Conservation (phyloP, 2,113 vertebrate genomes). For the Ochotona princeps region DNA sequence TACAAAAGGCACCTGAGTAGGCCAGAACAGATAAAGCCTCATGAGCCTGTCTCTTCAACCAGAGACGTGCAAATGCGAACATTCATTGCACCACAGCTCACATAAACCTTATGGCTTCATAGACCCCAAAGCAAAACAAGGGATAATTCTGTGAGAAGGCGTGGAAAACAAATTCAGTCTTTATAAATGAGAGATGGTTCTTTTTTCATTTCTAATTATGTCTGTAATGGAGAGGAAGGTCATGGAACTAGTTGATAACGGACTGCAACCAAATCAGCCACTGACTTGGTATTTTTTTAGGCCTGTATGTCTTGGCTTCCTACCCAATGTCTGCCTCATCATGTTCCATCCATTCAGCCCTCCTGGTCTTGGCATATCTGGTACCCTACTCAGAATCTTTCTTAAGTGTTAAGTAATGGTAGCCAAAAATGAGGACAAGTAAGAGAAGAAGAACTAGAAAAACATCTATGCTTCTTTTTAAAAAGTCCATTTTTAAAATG, state of each 20-base stretch:
- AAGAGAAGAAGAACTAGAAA: constrained; percentile 33
- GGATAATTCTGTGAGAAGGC: constrained; percentile 47
- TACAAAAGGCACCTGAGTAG: constrained; percentile 15
- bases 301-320: background rate
- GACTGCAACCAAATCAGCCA: background rate
- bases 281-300: background rate
- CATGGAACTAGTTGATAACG: background rate
- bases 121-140: constrained; percentile 52
- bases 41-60: constrained; percentile 20
- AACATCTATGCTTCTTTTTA: background rate
- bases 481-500: constrained; percentile 11
- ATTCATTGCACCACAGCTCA: constrained; percentile 49
- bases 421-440: background rate
- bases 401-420: background rate
- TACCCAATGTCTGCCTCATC: background rate
- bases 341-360: background rate
- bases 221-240: background rate
- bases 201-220: constrained; percentile 32
- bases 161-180: constrained; percentile 38
- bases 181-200: constrained; percentile 5
- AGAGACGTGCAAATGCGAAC: constrained; percentile 43
- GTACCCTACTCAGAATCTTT: background rate
- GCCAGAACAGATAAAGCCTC: background rate
- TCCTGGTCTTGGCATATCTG: background rate
- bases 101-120: constrained; percentile 57